Conservation (phyloP, 2,888 invertebrate species). For the Lamellibrachia satsuma region DNA sequence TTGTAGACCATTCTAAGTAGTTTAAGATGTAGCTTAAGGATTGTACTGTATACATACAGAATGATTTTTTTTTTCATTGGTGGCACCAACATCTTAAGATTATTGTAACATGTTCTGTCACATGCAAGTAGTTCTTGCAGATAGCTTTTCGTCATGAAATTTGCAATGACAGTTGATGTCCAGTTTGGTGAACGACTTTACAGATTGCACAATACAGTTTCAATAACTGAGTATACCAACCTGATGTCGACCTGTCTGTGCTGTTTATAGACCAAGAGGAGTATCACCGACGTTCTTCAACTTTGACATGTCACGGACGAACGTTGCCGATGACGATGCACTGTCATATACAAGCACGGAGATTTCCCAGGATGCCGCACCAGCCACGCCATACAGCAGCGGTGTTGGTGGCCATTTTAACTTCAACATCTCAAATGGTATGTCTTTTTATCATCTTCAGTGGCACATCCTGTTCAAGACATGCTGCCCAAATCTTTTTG, state of each 20-base stretch:
- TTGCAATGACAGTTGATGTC: not conserved
- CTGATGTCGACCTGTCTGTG: not conserved
- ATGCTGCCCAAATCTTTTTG: too few relatives aligned
- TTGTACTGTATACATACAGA: not conserved
- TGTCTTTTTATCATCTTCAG: not conserved
- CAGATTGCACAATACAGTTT: not conserved
- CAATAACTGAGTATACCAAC: not conserved
- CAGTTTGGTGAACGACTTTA: not conserved
- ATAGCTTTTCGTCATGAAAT: not conserved
- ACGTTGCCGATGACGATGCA: not conserved
- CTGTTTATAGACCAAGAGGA: not conserved
- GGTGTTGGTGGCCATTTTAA: not conserved
- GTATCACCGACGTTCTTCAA: not conserved
- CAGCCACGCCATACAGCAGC: not conserved
- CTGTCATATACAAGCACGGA: not conserved
- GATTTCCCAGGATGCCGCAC: not conserved
- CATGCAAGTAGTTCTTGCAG: not conserved
- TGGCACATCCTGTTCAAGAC: not conserved
- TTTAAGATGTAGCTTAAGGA: not conserved
- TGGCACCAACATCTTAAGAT: not conserved
- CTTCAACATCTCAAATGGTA: not conserved
- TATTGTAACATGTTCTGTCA: not conserved
- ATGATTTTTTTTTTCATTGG: not conserved
- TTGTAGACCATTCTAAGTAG: not conserved
- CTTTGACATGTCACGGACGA: constrained; percentile 6